Base-by-base conservation (phyloP, 1,140 invertebrate genomes). In the Tribolium madens region DNA sequence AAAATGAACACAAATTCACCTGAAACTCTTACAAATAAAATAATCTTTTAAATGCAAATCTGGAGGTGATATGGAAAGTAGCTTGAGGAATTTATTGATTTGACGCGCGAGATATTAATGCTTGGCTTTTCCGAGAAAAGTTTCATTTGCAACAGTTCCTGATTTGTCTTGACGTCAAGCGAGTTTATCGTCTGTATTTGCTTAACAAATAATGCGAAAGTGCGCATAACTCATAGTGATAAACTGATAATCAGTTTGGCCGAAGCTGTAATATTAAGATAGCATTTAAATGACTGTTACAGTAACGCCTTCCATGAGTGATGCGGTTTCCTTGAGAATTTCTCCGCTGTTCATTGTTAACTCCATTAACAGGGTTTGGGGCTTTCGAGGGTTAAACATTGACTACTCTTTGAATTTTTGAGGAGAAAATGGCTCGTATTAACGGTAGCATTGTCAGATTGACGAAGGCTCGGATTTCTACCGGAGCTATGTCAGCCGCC, bases 1-100 rank as follows among this genome's bases (percentile, higher is more conserved):
- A 64, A 64, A 64, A 64, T 64, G 57, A 64, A 64, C 57, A 64
- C 57, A 64, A 64, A 64, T 64, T 64, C 57, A 64, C 57, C 57
- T 64, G 57, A 64, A 64, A 31, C 18, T 64, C 57, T 31, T 64
- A 64, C 57, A 64, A 64, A 64, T 64, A 64, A 64, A 64, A 64
- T 64, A 64, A 64, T 64, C 57, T 64, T 64, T 64, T 64, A 64
- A 64, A 64, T 64, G 57, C 57, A 64, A 64, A 64, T 64, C 26
- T 64, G 6, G 12, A 64, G 57, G 57, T 64, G 57, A 64, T 33
- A 26, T 33, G 26, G 26, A 64, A 33, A 33, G 57, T 12, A 64
- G 31, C 18, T 64, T 64, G 57, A 64, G 17, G 31, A 33, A 64
- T 64, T 64, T 64, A 64, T 64, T n/a, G 57, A 64, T 64, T 64